Percentiles rank a stretch among this genome's conserved stretches.
Evolutionary conservation across 2,888 invertebrate species (phyloP).

Genomic region (Strigamia crassipes): DNA sequence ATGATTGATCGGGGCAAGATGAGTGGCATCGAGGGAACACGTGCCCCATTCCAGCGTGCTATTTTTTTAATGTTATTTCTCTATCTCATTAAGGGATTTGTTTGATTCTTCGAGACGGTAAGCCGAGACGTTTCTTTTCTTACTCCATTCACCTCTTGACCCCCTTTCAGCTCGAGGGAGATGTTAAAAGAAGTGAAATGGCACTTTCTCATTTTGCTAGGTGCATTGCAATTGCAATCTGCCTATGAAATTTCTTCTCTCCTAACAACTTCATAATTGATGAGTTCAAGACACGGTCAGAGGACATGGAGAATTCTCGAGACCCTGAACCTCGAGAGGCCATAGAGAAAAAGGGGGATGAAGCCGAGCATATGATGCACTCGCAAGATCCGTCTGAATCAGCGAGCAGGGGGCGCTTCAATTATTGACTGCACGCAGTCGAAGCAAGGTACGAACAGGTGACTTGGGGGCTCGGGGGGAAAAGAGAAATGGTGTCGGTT

Average conservation of each 20-base stretch:
- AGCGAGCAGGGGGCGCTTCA: background rate
- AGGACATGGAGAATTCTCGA: slow-evolving; percentile 14
- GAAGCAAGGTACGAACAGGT: background rate
- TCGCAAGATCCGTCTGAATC: slow-evolving; percentile 1
- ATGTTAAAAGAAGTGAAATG: background rate
- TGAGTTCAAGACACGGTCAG: slow-evolving; percentile 2
- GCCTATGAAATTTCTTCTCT: slow-evolving; percentile 6
- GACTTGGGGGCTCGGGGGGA: background rate
- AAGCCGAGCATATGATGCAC: slow-evolving; percentile 27
- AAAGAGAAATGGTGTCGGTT: background rate
- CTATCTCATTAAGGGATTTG: slow-evolving; percentile 27
- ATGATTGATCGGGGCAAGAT: slow-evolving; percentile 11
- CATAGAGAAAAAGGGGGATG: background rate
- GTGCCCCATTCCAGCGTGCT: background rate
- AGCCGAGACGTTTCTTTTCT: background rate
- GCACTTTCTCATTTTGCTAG: slow-evolving; percentile 26
- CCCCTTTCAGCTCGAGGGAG: background rate
- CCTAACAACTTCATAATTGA: slow-evolving; percentile 13
- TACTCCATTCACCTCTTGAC: background rate
- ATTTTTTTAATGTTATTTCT: background rate
- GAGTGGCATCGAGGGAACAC: slow-evolving; percentile 22
- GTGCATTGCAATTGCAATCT: slow-evolving; percentile 22
- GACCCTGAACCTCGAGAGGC: slow-evolving; percentile 16
- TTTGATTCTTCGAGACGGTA: background rate
- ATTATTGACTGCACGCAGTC: background rate